Conservation (phyloP, 2,888 invertebrate species). For the Aleiodes leptofemur region DNA sequence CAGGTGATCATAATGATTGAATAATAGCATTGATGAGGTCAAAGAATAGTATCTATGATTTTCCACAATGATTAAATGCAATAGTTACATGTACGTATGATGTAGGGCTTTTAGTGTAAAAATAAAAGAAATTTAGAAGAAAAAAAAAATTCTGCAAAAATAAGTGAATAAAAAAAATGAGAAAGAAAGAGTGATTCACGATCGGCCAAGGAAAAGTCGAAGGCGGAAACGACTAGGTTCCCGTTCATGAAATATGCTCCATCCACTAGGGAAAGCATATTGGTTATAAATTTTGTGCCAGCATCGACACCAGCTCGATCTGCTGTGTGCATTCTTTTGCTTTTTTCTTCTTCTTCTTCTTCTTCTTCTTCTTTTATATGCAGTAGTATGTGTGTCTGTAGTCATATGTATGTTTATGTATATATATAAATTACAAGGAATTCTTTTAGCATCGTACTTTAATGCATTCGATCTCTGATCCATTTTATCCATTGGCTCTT, state of each 20-base stretch:
- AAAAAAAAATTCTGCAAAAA: not conserved
- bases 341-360: not conserved
- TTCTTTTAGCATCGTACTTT: conserved; percentile 12
- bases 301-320: conserved; percentile 35
- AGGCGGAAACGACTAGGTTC: conserved; percentile 42
- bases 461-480: conserved; percentile 6
- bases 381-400: not conserved
- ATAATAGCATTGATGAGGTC: too few species aligned
- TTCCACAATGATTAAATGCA: too few species aligned
- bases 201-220: conserved; percentile 38
- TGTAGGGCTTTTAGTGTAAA: too few species aligned
- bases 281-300: conserved; percentile 48
- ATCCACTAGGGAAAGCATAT: conserved; percentile 41
- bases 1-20: too few species aligned
- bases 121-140: too few species aligned
- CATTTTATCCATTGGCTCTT: not conserved
- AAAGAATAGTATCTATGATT: too few species aligned
- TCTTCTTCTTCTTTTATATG: not conserved
- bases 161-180: not conserved
- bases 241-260: conserved; percentile 43
- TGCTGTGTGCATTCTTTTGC: conserved; percentile 27
- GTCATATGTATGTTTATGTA: conserved; percentile 15
- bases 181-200: conserved; percentile 43
- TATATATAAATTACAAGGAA: conserved; percentile 28
- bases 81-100: too few species aligned